Percentiles rank a stretch among this genome's conserved stretches.
These are phyloP conservation scores for Drosophila albomicans DNA, from an alignment of 1,140 invertebrate genomes.

Conservation along the genomic window DNA sequence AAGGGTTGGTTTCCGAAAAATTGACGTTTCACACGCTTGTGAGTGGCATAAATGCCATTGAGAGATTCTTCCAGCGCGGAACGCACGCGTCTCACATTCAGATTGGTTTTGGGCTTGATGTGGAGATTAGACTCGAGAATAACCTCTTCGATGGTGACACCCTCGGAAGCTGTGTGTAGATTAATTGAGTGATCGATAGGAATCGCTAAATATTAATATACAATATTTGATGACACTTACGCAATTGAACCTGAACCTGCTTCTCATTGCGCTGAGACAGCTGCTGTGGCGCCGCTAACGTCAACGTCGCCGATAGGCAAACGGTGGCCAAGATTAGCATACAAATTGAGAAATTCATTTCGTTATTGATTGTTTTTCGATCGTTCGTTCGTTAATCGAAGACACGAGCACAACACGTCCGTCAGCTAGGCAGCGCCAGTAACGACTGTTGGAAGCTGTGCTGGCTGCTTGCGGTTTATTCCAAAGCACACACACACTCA, in stretches of 20 bases:
- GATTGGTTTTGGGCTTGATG: slow-evolving; percentile 74
- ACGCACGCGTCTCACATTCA: slow-evolving; percentile 67
- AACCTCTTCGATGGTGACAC: slow-evolving; percentile 82
- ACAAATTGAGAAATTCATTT: slow-evolving; percentile 66
- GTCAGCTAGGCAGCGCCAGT: slow-evolving; percentile 41
- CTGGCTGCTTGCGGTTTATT: slow-evolving; percentile 40
- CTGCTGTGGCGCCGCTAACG: slow-evolving; percentile 65
- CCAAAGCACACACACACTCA: neutral
- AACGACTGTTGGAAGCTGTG: slow-evolving; percentile 63
- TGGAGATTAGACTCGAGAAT: slow-evolving; percentile 83
- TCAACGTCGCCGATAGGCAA: slow-evolving; percentile 54
- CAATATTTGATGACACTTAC: slow-evolving; percentile 49
- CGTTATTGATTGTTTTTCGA: slow-evolving; percentile 14
- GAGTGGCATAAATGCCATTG: slow-evolving; percentile 46
- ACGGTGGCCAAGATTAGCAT: slow-evolving; percentile 51
- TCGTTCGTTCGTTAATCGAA: slow-evolving; percentile 6
- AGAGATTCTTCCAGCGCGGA: slow-evolving; percentile 30
- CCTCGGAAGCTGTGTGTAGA: slow-evolving; percentile 54
- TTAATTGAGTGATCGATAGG: slow-evolving; percentile 8
- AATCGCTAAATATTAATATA: slow-evolving; percentile 19
- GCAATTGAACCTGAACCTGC: slow-evolving; percentile 71
- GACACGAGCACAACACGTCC: slow-evolving; percentile 51
- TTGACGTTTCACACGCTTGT: slow-evolving; percentile 73
- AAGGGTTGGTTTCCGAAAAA: slow-evolving; percentile 7
- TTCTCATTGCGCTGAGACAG: slow-evolving; percentile 71